Evolutionary conservation across 2,113 vertebrate genomes (phyloP).

Genomic region (Hemichromis elongatus): DNA sequence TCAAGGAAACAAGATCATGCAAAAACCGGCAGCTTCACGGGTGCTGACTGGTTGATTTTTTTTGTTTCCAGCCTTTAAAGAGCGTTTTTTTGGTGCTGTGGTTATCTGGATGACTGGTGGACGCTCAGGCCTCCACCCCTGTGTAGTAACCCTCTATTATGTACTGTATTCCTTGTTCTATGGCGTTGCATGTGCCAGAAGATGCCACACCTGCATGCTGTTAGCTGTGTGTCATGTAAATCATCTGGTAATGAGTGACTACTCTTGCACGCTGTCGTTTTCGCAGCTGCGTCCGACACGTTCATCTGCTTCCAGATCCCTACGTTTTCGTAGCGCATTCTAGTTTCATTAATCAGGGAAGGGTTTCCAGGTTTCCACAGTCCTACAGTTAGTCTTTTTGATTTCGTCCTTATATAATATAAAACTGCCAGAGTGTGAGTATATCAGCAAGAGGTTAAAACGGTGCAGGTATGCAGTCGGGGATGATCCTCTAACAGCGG

Average conservation of each 20-base stretch:
- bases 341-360: neutral
- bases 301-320: neutral
- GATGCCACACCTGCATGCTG: slow-evolving; percentile 9
- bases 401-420: neutral
- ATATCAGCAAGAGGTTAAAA: neutral
- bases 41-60: neutral
- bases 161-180: neutral
- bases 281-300: neutral
- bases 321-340: neutral
- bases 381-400: neutral
- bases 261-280: neutral
- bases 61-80: neutral
- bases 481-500: neutral
- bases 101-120: neutral
- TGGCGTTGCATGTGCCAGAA: neutral
- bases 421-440: neutral
- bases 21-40: neutral
- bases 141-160: neutral
- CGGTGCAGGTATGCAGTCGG: neutral
- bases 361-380: neutral
- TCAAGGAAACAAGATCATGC: neutral
- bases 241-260: neutral
- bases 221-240: neutral
- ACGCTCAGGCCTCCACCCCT: neutral
- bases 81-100: neutral